These are phyloP conservation scores for Synodontis membranacea DNA, from an alignment of 2,113 vertebrate species.

Conservation along the genomic window DNA sequence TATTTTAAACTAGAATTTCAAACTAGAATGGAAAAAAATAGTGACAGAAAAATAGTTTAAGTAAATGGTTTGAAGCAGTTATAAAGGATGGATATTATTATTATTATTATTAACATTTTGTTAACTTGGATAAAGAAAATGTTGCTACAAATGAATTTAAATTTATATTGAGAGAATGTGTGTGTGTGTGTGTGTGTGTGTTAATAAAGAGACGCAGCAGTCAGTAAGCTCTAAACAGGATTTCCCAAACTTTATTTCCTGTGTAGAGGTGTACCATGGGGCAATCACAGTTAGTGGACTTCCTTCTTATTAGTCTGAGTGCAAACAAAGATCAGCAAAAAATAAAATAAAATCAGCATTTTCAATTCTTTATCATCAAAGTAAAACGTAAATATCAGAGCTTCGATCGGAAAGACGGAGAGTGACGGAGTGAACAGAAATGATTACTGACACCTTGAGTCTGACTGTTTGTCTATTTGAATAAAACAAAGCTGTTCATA, in stretches of 20 bases:
- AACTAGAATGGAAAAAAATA: neutral
- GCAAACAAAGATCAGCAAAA: constrained; percentile 61
- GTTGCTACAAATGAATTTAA: neutral
- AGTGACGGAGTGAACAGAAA: constrained; percentile 7
- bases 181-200: constrained; percentile 16
- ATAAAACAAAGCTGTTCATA: neutral
- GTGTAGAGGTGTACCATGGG: constrained; percentile 76
- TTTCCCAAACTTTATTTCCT: constrained; percentile 83
- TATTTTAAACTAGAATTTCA: neutral
- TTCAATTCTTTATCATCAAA: constrained; percentile 56
- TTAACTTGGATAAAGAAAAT: no score
- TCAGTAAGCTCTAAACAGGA: constrained; percentile 71
- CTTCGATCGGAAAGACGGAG: constrained; percentile 46
- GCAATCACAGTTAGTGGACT: constrained; percentile 81
- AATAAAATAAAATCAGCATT: constrained; percentile 49
- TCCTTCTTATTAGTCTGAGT: constrained; percentile 71
- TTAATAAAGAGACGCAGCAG: constrained; percentile 33
- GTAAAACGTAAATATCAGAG: constrained; percentile 54
- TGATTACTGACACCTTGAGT: neutral
- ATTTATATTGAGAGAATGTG: no score
- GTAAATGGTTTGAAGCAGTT: neutral
- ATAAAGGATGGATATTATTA: neutral
- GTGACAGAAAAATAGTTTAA: neutral
- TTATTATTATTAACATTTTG: neutral
- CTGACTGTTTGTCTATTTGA: neutral